phyloP scores from a whole-genome alignment of 2,888 invertebrate genomes.

The Caenorhabditis afra region DNA sequence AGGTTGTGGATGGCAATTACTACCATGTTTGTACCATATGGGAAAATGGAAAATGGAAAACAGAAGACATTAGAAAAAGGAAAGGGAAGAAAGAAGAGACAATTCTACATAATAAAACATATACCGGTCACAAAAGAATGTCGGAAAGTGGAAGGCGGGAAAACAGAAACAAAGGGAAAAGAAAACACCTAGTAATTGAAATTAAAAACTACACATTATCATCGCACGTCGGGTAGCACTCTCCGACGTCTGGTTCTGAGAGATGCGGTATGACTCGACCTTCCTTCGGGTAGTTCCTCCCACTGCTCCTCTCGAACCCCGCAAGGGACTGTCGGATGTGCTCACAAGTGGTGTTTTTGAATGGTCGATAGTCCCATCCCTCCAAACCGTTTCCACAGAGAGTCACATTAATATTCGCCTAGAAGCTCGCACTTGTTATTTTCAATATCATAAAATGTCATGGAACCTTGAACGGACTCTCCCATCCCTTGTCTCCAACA shows the following conservation, averaged over 20 bases:
- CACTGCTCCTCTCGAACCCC: conserved; percentile 64
- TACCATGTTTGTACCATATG: conserved; percentile 46
- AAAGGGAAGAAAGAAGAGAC: conserved; percentile 13
- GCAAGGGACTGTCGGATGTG: conserved; percentile 42
- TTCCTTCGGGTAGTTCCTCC: conserved; percentile 63
- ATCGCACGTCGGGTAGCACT: conserved; percentile 74
- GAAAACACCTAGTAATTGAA: neutral
- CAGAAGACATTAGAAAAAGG: conserved; percentile 40
- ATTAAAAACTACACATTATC: conserved; percentile 43
- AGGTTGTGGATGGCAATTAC: conserved; percentile 52
- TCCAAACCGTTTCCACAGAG: conserved; percentile 56
- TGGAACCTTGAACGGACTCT: conserved; percentile 68
- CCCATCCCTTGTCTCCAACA: conserved; percentile 67
- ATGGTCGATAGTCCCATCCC: conserved; percentile 57
- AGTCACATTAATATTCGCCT: conserved; percentile 58
- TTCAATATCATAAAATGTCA: neutral
- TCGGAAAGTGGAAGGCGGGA: neutral
- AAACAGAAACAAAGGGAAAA: conserved; percentile 4
- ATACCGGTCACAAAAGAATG: conserved; percentile 41
- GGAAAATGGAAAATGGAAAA: conserved; percentile 19
- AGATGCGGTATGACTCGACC: conserved; percentile 68
- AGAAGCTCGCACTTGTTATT: conserved; percentile 29
- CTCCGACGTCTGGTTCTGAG: conserved; percentile 66
- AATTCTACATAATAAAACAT: conserved; percentile 17
- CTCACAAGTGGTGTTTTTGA: conserved; percentile 52